Evolutionary conservation across 2,797 vertebrate genomes (phyloP).

Genomic region (Calcarius lapponicus): DNA sequence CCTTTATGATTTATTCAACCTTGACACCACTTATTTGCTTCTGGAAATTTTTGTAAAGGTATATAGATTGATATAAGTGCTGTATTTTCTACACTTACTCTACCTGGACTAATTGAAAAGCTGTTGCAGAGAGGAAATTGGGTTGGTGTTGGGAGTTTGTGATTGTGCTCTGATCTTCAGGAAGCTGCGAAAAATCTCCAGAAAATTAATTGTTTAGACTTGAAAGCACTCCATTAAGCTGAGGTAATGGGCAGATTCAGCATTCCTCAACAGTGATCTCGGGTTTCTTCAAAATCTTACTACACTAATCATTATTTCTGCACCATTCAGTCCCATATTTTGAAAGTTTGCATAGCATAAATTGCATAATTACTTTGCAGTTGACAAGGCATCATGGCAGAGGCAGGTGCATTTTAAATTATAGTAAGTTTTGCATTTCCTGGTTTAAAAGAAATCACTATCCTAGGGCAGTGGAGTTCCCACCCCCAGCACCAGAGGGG

Average conservation of each 20-base stretch:
- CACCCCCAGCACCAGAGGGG: too few species aligned
- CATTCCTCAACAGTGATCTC: not conserved
- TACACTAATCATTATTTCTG: not conserved
- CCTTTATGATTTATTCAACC: not conserved
- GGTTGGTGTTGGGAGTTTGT: not conserved
- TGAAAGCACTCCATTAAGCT: constrained; percentile 4
- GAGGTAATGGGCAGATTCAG: not conserved
- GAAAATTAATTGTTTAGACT: constrained; percentile 40
- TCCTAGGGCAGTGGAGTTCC: not conserved
- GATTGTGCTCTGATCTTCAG: not conserved
- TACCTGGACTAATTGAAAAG: constrained; percentile 17
- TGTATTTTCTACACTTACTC: not conserved
- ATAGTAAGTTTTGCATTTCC: not conserved
- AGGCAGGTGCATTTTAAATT: not conserved
- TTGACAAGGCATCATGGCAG: not conserved
- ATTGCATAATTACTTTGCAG: not conserved
- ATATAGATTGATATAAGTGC: not conserved
- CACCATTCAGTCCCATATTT: not conserved
- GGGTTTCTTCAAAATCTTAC: not conserved
- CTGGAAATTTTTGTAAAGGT: not conserved
- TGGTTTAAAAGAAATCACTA: not conserved
- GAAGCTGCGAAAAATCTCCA: not conserved
- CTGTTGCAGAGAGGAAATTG: not conserved
- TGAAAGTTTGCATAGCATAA: not conserved
- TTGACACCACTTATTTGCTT: not conserved